Evolutionary conservation across 2,888 invertebrate species (phyloP).

Genomic region (Falcaria lacertinaria): DNA sequence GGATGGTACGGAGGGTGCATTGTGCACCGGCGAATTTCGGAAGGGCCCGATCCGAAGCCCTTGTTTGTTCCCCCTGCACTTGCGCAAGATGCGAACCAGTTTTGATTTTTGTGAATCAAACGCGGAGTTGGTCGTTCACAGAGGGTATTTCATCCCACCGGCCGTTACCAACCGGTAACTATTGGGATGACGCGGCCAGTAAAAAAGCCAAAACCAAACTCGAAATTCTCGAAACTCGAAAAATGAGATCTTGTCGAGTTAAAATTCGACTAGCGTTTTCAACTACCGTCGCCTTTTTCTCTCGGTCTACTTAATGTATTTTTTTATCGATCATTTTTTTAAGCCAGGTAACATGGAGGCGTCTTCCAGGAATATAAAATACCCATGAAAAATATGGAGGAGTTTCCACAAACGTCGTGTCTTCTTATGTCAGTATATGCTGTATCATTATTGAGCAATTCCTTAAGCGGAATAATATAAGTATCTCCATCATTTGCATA

Average conservation of each 20-base stretch:
- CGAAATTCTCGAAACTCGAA: no score
- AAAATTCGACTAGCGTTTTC: neutral
- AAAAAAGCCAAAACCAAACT: constrained; percentile 15
- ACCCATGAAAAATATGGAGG: no score
- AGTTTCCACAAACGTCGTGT: no score
- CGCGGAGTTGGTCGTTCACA: constrained; percentile 50
- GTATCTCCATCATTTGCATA: no score
- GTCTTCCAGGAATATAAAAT: no score
- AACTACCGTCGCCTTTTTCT: neutral
- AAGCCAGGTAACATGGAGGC: no score
- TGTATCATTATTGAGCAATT: no score
- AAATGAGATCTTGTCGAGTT: constrained; percentile 25
- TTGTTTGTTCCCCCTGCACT: constrained; percentile 73
- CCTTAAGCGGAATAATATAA: no score
- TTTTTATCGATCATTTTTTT: no score
- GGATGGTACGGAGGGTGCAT: constrained; percentile 78
- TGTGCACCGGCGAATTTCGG: constrained; percentile 78
- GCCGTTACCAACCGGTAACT: constrained; percentile 39
- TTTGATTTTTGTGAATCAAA: constrained; percentile 72
- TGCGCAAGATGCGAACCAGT: constrained; percentile 79
- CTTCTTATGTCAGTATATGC: no score
- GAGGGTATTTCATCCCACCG: constrained; percentile 52
- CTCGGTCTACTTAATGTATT: neutral
- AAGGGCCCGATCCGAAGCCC: constrained; percentile 73
- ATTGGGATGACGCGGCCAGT: constrained; percentile 21